A percentile compares a stretch with the other conserved stretches of the same genome.
These are phyloP conservation scores for Aethes cnicana DNA, from an alignment of 2,888 invertebrate genomes.

Conservation along the genomic window DNA sequence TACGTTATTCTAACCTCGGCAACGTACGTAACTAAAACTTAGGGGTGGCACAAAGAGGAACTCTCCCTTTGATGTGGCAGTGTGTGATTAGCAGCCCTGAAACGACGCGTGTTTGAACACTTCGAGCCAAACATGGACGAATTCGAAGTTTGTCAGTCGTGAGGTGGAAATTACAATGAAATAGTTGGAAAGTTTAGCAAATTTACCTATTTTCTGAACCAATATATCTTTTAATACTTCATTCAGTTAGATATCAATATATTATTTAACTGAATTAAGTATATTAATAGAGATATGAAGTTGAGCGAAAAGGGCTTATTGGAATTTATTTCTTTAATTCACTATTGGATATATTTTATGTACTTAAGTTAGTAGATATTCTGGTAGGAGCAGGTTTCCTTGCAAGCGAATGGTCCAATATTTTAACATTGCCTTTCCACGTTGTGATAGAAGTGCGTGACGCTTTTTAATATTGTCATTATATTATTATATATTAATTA, in stretches of 20 bases:
- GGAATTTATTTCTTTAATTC: background rate
- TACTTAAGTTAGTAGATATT: background rate
- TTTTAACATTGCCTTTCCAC: constrained; percentile 72
- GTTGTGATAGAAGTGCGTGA: constrained; percentile 71
- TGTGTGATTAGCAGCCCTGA: background rate
- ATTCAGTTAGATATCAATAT: too few relatives aligned
- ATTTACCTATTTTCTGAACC: too few relatives aligned
- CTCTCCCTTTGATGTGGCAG: constrained; percentile 6
- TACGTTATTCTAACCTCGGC: background rate
- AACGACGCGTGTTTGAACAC: too few relatives aligned
- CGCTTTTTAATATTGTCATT: constrained; percentile 49
- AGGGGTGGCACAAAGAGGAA: background rate
- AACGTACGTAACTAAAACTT: background rate
- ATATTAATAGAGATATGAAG: too few relatives aligned
- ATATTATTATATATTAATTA: constrained; percentile 26
- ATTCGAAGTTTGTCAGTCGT: too few relatives aligned
- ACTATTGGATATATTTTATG: background rate
- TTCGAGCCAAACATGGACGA: too few relatives aligned
- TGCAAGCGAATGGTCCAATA: constrained; percentile 76
- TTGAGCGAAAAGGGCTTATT: background rate
- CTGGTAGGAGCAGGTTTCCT: constrained; percentile 41
- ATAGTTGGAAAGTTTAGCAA: too few relatives aligned
- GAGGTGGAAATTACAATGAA: too few relatives aligned
- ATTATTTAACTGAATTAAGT: too few relatives aligned
- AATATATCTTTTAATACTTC: too few relatives aligned